Percentiles rank a stretch among this genome's conserved stretches.
Conservation (phyloP, 2,797 vertebrate genomes). For the Coranthus polyacanthus region DNA sequence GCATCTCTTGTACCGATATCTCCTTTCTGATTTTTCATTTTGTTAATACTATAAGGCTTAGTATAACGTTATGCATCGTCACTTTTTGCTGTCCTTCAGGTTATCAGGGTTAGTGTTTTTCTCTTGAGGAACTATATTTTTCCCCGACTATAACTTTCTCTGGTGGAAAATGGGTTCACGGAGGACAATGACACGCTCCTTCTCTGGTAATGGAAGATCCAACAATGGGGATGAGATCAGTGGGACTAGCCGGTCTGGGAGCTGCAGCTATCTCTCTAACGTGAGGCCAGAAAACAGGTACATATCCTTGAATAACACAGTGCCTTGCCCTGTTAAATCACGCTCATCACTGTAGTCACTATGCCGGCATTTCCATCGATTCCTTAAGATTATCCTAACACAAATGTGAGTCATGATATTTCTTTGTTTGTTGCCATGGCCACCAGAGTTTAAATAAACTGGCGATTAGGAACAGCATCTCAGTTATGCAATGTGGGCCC, state of each 20-base stretch:
- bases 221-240: slow-evolving; percentile 80
- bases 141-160: slow-evolving; percentile 7
- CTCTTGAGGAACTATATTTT: slow-evolving; percentile 10
- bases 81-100: not conserved
- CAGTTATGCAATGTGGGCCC: slow-evolving; percentile 50
- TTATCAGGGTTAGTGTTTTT: slow-evolving; percentile 6
- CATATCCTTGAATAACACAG: slow-evolving; percentile 2
- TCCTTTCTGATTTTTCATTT: not conserved
- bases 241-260: slow-evolving; percentile 81
- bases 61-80: not conserved
- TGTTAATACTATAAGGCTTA: not conserved
- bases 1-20: slow-evolving; percentile 15
- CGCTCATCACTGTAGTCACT: not conserved
- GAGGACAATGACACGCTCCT: slow-evolving; percentile 76
- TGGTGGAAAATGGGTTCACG: slow-evolving; percentile 83
- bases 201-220: slow-evolving; percentile 77
- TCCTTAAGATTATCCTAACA: no score
- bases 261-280: slow-evolving; percentile 90
- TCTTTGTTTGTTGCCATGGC: slow-evolving; percentile 64
- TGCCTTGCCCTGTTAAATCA: not conserved
- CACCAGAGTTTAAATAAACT: slow-evolving; percentile 61
- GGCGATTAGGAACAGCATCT: slow-evolving; percentile 59
- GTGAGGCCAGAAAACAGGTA: slow-evolving; percentile 94
- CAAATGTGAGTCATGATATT: slow-evolving; percentile 23
- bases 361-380: not conserved